Percentiles rank a stretch among this genome's conserved stretches.
phyloP scores from a whole-genome alignment of 2,888 invertebrate species.

The Sympetrum striolatum region DNA sequence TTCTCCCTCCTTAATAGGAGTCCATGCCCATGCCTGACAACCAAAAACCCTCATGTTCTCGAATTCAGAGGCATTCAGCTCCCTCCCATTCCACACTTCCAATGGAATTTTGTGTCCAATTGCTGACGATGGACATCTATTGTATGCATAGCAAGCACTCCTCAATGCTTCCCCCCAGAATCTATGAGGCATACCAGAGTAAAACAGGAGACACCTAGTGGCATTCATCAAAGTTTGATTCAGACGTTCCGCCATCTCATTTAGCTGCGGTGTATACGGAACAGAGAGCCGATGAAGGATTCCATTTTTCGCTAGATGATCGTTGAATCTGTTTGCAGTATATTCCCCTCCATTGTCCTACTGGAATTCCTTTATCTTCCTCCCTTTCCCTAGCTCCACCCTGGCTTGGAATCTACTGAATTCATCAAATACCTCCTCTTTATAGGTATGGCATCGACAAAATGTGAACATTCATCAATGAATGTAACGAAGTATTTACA shows the following conservation, averaged over 20 bases:
- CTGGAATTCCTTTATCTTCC: neutral
- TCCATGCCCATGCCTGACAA: neutral
- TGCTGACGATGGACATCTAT: neutral
- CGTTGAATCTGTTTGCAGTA: neutral
- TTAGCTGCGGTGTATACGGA: neutral
- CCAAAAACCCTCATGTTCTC: neutral
- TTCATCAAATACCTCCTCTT: neutral
- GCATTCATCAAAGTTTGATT: neutral
- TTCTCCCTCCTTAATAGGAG: neutral
- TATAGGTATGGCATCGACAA: neutral
- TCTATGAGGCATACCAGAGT: neutral
- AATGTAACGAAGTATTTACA: constrained; percentile 9
- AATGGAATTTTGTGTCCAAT: neutral
- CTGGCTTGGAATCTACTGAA: neutral
- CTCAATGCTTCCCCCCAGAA: neutral
- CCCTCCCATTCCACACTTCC: neutral
- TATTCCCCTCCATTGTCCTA: neutral
- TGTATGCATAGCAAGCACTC: neutral
- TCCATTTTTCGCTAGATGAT: neutral
- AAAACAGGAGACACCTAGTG: neutral
- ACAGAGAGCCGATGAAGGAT: neutral
- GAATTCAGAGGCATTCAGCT: neutral
- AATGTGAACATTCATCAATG: constrained; percentile 17
- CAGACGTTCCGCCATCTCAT: neutral
- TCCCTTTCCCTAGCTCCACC: neutral